Conservation (phyloP, 2,113 vertebrate species). For the Alligator mississippiensis region DNA sequence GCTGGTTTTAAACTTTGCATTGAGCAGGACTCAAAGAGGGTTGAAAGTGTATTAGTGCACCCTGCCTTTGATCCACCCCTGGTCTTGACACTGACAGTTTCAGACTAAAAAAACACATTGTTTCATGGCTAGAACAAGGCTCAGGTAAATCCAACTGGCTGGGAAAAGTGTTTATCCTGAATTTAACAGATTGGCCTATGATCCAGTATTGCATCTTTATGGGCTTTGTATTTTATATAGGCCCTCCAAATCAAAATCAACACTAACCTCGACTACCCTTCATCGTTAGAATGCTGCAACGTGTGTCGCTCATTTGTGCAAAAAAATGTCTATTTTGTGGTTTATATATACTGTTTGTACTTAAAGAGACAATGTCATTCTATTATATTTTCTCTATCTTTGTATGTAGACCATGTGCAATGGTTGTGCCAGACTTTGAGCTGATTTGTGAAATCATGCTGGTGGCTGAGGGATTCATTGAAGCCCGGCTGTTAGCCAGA, state of each 20-base stretch:
- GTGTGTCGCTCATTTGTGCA: background rate
- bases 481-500: constrained; percentile 87
- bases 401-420: constrained; percentile 90
- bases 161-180: background rate
- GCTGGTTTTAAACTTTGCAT: too few relatives aligned
- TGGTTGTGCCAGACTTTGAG: constrained; percentile 98
- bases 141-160: background rate
- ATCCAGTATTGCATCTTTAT: background rate
- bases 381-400: background rate
- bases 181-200: background rate
- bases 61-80: too few relatives aligned
- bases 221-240: background rate
- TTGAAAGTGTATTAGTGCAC: too few relatives aligned
- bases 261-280: background rate
- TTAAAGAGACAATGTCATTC: background rate
- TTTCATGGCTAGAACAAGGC: background rate
- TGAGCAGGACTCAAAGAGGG: too few relatives aligned
- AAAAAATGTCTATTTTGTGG: too few relatives aligned
- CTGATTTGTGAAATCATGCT: constrained; percentile 99
- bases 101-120: background rate
- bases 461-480: constrained; percentile 94
- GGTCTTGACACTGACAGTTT: background rate
- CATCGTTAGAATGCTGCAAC: background rate
- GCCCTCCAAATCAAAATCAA: background rate
- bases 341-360: background rate